phyloP scores from a whole-genome alignment of 2,888 invertebrate genomes.

The Euclidia mi region DNA sequence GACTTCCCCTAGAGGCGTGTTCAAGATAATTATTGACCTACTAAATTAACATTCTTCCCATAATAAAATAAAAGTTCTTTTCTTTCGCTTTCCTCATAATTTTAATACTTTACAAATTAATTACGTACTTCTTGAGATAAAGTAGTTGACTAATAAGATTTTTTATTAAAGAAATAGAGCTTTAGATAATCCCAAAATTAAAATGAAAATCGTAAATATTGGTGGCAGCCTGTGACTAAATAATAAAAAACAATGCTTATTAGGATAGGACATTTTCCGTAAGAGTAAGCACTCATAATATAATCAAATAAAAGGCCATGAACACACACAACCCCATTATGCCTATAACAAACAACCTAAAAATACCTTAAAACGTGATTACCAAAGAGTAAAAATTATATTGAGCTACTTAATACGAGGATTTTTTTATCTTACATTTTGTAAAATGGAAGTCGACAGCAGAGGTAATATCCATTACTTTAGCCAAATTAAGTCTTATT shows the following conservation, averaged over 20 bases:
- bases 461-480: constrained; percentile 76
- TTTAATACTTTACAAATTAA: too few relatives aligned
- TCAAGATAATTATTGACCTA: too few relatives aligned
- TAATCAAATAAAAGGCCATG: constrained; percentile 6
- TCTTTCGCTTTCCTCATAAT: too few relatives aligned
- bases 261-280: not conserved
- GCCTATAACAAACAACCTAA: constrained; percentile 28
- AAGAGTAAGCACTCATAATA: not conserved
- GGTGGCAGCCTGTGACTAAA: too few relatives aligned
- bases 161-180: too few relatives aligned
- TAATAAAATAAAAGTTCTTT: too few relatives aligned
- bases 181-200: too few relatives aligned
- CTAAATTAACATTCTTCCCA: too few relatives aligned
- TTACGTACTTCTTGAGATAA: too few relatives aligned
- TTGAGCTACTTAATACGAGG: constrained; percentile 58
- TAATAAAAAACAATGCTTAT: not conserved
- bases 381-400: constrained; percentile 60
- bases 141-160: too few relatives aligned
- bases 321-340: constrained; percentile 12
- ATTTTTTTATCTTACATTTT: constrained; percentile 68
- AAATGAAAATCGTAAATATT: too few relatives aligned
- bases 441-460: constrained; percentile 65
- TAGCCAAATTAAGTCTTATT: constrained; percentile 81
- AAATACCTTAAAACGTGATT: constrained; percentile 42
- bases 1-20: too few relatives aligned